Evolutionary conservation across 2,888 invertebrate species (phyloP).

Genomic region (Agonopterix alstromeriana): DNA sequence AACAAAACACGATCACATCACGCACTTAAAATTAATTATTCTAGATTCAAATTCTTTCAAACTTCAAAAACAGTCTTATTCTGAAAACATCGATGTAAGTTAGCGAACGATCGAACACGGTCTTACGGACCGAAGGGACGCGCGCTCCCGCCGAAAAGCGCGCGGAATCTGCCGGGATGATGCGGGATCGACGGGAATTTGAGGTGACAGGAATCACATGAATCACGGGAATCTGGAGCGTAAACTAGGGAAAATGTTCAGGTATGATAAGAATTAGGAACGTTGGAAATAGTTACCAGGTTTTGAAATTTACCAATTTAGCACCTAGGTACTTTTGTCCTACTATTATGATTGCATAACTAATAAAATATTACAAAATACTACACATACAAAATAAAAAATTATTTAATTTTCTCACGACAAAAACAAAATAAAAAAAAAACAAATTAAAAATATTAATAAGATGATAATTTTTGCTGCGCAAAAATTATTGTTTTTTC

Average conservation of each 20-base stretch:
- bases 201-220: not conserved
- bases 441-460: too few relatives aligned
- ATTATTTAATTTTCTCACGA: too few relatives aligned
- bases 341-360: too few relatives aligned
- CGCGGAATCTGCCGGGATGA: slow-evolving; percentile 39
- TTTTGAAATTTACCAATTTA: too few relatives aligned
- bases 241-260: not conserved
- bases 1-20: not conserved
- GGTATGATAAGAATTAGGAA: too few relatives aligned
- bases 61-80: not conserved
- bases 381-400: too few relatives aligned
- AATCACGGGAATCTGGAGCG: not conserved
- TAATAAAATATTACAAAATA: too few relatives aligned
- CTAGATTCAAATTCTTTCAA: not conserved
- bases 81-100: slow-evolving; percentile 19
- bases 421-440: too few relatives aligned
- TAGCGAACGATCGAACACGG: slow-evolving; percentile 18
- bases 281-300: too few relatives aligned
- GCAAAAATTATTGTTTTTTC: too few relatives aligned
- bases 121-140: slow-evolving; percentile 26
- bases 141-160: slow-evolving; percentile 44
- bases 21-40: not conserved
- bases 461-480: too few relatives aligned
- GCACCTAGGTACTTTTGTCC: too few relatives aligned
- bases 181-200: slow-evolving; percentile 9